Percentiles rank a stretch among this genome's conserved stretches.
Evolutionary conservation across 92 coral and sea anemone genomes (phyloP).

Genomic region (Palythoa grandis): DNA sequence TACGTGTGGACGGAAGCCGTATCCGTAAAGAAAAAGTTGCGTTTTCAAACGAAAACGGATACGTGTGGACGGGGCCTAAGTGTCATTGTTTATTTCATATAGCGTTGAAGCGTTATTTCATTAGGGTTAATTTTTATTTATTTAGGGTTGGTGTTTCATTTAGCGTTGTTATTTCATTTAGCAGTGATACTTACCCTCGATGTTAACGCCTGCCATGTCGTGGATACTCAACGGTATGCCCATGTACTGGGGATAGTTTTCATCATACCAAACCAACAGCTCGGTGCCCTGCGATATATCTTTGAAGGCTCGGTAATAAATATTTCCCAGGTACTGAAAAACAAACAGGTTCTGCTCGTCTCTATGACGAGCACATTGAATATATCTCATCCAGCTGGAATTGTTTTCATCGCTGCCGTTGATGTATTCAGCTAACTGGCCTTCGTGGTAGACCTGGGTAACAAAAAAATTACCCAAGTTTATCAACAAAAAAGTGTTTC

Average conservation of each 20-base stretch:
- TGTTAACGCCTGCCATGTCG: slow-evolving; percentile 42
- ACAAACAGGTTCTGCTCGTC: slow-evolving; percentile 90
- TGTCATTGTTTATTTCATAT: too few species aligned
- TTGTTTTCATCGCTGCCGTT: slow-evolving; percentile 88
- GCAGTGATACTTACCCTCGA: slow-evolving; percentile 26
- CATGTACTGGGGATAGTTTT: slow-evolving; percentile 85
- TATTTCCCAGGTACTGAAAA: slow-evolving; percentile 83
- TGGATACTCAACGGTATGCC: slow-evolving; percentile 84
- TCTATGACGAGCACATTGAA: slow-evolving; percentile 90
- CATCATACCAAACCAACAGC: slow-evolving; percentile 94
- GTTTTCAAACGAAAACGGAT: too few species aligned
- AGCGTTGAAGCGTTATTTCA: too few species aligned
- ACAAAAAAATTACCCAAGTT: not conserved
- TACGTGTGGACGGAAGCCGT: too few species aligned
- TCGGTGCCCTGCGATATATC: slow-evolving; percentile 87
- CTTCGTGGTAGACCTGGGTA: slow-evolving; percentile 70
- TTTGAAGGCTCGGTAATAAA: slow-evolving; percentile 93
- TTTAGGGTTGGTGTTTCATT: not conserved
- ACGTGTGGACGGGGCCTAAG: too few species aligned
- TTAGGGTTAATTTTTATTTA: not conserved
- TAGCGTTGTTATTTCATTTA: not conserved
- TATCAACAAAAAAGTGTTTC: not conserved
- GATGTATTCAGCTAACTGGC: slow-evolving; percentile 68
- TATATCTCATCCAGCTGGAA: slow-evolving; percentile 98
- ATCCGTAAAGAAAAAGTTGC: too few species aligned